Percentiles rank a stretch among this genome's conserved stretches.
Evolutionary conservation across 2,888 invertebrate genomes (phyloP).

Genomic region (Drosophila anceps): DNA sequence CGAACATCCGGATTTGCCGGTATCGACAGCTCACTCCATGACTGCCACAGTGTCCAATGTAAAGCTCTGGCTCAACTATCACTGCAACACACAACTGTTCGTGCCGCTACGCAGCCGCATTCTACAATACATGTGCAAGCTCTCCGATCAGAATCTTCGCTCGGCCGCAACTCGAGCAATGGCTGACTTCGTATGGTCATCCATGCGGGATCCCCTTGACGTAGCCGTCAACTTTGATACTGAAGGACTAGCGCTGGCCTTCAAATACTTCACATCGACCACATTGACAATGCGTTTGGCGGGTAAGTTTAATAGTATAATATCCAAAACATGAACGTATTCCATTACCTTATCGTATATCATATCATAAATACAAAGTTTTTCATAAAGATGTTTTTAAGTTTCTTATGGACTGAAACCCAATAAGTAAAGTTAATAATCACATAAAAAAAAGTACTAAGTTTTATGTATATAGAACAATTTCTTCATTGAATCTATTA

Average conservation of each 20-base stretch:
- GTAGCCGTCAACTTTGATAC: constrained; percentile 94
- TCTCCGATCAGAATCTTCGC: constrained; percentile 95
- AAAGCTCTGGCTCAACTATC: constrained; percentile 96
- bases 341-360: too few relatives aligned
- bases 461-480: too few relatives aligned
- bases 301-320: constrained; percentile 85
- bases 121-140: constrained; percentile 96
- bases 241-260: constrained; percentile 96
- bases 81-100: constrained; percentile 94
- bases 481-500: too few relatives aligned
- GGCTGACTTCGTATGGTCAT: constrained; percentile 98
- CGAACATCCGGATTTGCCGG: constrained; percentile 92
- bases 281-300: constrained; percentile 97
- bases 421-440: too few relatives aligned
- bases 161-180: constrained; percentile 95
- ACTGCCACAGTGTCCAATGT: constrained; percentile 96
- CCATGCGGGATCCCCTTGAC: constrained; percentile 96
- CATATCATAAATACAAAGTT: too few relatives aligned
- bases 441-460: too few relatives aligned
- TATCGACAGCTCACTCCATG: constrained; percentile 96
- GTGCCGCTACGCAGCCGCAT: constrained; percentile 95
- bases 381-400: too few relatives aligned
- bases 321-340: too few relatives aligned
- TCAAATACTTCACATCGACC: constrained; percentile 97
- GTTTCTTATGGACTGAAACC: too few relatives aligned